These are phyloP conservation scores for Incurvaria masculella DNA, from an alignment of 2,888 invertebrate genomes.

Conservation along the genomic window DNA sequence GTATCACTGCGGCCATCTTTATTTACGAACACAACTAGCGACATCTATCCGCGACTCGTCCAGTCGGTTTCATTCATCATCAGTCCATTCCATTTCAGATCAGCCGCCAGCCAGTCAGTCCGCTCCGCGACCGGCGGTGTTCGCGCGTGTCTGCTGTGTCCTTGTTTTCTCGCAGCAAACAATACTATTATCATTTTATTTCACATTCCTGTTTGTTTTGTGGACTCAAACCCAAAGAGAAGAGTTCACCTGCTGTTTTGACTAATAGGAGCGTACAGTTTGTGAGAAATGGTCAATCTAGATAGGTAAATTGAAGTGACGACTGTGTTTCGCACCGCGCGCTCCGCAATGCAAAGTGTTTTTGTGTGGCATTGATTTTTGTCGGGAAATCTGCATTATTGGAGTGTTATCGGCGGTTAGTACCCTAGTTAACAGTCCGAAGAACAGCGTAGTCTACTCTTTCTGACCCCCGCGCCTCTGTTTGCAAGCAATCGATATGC, in stretches of 20 bases:
- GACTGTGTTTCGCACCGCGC: neutral
- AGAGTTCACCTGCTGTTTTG: neutral
- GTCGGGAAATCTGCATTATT: neutral
- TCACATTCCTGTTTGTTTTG: neutral
- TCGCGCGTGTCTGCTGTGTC: neutral
- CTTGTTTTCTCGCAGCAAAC: neutral
- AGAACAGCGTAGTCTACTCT: neutral
- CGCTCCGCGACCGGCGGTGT: neutral
- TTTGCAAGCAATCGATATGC: slow-evolving; percentile 34
- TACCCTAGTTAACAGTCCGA: neutral
- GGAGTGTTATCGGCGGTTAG: neutral
- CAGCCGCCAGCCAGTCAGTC: neutral
- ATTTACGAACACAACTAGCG: no score
- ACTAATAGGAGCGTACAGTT: neutral
- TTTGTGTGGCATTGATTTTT: neutral
- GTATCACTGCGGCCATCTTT: no score
- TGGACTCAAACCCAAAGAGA: neutral
- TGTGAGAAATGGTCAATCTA: neutral
- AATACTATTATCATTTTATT: neutral
- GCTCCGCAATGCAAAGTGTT: neutral
- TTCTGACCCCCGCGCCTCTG: neutral
- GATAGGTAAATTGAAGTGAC: neutral
- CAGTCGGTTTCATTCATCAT: no score
- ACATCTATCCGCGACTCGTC: neutral
- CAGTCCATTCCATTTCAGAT: no score